Conservation (phyloP, 2,888 invertebrate species). For the Agapostemon virescens region DNA sequence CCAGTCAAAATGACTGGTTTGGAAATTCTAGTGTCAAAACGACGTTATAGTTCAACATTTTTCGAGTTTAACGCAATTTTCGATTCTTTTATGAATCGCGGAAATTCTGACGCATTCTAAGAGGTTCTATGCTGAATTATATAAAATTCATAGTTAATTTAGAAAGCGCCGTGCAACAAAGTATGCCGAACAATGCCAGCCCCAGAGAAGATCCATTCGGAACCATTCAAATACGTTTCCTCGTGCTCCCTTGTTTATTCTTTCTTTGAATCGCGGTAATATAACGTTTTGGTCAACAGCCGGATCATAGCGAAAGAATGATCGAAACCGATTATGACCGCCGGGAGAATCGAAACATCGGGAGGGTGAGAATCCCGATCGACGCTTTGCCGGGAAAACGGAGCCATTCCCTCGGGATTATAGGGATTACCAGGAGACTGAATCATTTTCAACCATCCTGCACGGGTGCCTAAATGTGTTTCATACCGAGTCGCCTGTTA, state of each 20-base stretch:
- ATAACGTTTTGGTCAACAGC: not conserved
- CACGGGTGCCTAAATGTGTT: slow-evolving; percentile 69
- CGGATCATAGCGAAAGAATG: slow-evolving; percentile 25
- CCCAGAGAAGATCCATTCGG: not conserved
- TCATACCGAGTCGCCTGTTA: slow-evolving; percentile 69
- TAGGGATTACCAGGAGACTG: slow-evolving; percentile 76
- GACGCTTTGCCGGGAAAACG: slow-evolving; percentile 49
- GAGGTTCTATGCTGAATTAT: not conserved
- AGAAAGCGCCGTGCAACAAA: not conserved
- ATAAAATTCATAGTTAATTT: not conserved
- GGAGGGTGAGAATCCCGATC: slow-evolving; percentile 37
- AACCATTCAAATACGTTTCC: not conserved
- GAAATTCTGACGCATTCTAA: no score
- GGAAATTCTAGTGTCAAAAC: no score
- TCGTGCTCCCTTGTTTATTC: not conserved
- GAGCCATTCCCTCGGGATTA: slow-evolving; percentile 74
- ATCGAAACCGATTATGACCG: slow-evolving; percentile 57
- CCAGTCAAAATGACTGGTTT: no score
- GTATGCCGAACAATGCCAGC: not conserved
- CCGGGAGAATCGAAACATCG: slow-evolving; percentile 36
- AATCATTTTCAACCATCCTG: slow-evolving; percentile 74
- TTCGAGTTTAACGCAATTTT: no score
- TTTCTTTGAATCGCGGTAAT: not conserved
- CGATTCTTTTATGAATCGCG: no score
- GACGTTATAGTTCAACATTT: no score